phyloP scores from a whole-genome alignment of 2,797 vertebrate genomes.

The Gallirallus australis region DNA sequence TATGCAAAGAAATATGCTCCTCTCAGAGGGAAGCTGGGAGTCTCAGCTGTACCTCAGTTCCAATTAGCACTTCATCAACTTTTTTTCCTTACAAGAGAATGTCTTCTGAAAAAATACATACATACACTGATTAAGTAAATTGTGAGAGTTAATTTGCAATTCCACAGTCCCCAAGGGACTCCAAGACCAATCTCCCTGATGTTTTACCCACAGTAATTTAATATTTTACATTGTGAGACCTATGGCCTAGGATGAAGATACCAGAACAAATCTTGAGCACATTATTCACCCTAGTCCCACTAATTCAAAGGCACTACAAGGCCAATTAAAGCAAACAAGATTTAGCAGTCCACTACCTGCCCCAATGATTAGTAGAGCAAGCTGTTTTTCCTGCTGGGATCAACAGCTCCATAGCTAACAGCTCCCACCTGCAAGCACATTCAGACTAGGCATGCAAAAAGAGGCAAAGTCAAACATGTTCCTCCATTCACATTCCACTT shows the following conservation, averaged over 20 bases:
- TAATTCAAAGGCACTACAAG: neutral
- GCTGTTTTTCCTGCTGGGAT: neutral
- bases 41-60: neutral
- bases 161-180: neutral
- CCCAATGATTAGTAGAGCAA: neutral
- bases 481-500: neutral
- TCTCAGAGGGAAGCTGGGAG: neutral
- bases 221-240: neutral
- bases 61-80: neutral
- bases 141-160: constrained; percentile 9
- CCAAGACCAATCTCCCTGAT: neutral
- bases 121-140: constrained; percentile 7
- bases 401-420: neutral
- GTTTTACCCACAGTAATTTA: neutral
- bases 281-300: neutral
- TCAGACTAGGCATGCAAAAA: neutral
- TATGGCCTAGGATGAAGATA: neutral
- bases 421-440: neutral
- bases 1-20: neutral
- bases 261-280: neutral
- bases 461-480: neutral
- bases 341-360: neutral
- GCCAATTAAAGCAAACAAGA: constrained; percentile 34
- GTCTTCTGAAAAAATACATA: constrained; percentile 32
- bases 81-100: neutral